phyloP scores from a whole-genome alignment of 2,888 invertebrate genomes.

The Pachydiplax longipennis region DNA sequence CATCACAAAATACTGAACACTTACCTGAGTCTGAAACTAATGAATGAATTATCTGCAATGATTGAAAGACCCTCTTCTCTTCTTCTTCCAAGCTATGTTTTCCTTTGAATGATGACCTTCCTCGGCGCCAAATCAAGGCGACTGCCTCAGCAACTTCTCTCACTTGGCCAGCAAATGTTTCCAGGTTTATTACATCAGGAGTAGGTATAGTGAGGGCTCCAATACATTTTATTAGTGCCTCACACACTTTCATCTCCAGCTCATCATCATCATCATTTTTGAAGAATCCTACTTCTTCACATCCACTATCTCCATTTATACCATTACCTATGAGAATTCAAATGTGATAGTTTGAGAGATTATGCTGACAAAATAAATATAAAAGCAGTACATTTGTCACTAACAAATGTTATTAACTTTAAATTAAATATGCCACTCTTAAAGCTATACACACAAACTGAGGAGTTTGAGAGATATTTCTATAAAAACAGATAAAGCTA shows the following conservation, averaged over 20 bases:
- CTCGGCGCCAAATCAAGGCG: conserved; percentile 9
- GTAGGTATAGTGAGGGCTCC: conserved; percentile 7
- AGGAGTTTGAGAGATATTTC: too few relatives aligned
- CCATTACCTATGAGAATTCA: too few relatives aligned
- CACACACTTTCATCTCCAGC: conserved; percentile 23
- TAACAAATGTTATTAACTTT: background rate
- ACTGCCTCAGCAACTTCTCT: conserved; percentile 16
- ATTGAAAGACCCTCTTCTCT: conserved; percentile 27
- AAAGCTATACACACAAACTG: too few relatives aligned
- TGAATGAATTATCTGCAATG: conserved; percentile 10
- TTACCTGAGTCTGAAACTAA: conserved; percentile 8
- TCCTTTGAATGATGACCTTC: background rate
- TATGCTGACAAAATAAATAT: too few relatives aligned
- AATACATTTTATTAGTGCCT: conserved; percentile 7
- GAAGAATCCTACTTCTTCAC: background rate
- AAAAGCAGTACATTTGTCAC: background rate
- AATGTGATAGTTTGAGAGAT: too few relatives aligned
- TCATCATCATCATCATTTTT: conserved; percentile 16
- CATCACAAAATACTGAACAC: background rate
- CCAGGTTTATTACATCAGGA: conserved; percentile 10
- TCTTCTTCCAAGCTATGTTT: background rate
- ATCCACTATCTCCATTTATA: background rate
- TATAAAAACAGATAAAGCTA: too few relatives aligned
- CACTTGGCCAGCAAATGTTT: conserved; percentile 28
- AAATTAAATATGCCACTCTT: background rate